phyloP scores from a whole-genome alignment of 2,888 invertebrate genomes.

The Neoitamus cyanurus region DNA sequence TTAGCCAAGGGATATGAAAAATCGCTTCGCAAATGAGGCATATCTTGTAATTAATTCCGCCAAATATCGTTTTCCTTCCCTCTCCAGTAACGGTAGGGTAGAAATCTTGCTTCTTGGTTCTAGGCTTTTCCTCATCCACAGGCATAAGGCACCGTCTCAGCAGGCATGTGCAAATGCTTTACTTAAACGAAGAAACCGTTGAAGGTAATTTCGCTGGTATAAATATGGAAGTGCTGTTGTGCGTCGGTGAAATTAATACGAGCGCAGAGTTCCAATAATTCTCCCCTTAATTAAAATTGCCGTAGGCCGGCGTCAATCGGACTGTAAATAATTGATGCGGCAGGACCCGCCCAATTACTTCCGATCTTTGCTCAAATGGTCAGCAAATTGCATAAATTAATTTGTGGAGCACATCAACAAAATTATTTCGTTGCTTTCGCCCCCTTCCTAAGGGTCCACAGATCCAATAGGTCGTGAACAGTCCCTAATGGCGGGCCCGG shows the following conservation, averaged over 20 bases:
- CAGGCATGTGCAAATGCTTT: background rate
- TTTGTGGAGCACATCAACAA: background rate
- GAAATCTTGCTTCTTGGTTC: background rate
- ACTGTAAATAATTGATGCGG: background rate
- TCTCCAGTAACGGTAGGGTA: too few species aligned
- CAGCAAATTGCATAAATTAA: slow-evolving; percentile 1
- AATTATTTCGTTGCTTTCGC: background rate
- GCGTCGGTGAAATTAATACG: background rate
- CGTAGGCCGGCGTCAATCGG: background rate
- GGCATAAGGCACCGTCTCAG: background rate
- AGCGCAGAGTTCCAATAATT: background rate
- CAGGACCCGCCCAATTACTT: background rate
- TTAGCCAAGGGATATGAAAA: background rate
- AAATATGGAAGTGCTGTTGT: background rate
- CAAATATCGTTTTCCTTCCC: background rate
- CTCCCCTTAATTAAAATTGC: background rate
- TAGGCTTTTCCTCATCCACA: background rate
- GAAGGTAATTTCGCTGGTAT: background rate
- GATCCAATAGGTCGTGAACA: background rate
- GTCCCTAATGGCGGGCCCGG: background rate
- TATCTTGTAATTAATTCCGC: background rate
- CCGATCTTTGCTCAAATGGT: background rate
- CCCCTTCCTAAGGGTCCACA: background rate
- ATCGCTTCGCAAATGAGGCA: background rate
- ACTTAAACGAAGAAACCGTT: background rate